Base-by-base conservation (phyloP, 1,140 invertebrate species). In the Acromyrmex heyeri region DNA sequence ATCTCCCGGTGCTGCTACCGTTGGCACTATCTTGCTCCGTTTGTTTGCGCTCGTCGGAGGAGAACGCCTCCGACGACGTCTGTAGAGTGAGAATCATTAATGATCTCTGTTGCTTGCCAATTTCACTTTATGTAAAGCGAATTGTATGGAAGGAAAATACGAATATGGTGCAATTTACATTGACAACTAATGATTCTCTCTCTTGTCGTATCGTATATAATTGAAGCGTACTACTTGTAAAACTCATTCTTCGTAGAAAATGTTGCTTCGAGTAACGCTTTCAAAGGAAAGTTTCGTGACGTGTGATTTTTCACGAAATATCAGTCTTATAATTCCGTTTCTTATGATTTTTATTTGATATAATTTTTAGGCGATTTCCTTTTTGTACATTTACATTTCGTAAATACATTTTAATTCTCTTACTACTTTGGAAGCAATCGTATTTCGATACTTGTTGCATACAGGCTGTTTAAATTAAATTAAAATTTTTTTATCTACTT, bases 1-100 rank as follows among this genome's bases (percentile, higher is more conserved):
- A 95, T 95, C 94, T 94, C 94, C 91, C 87, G 91, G 87, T 91
- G 93, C 92, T 90, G 93, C 94, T 95, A 95, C 94, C 91, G 79
- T 93, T 94, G 93, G 92, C 92, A 93, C 93, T 91, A 94, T 94
- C 89, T 88, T 48, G 90, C 86, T 88, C 88, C 81, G 83, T 79
- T 92, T 93, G 89, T 92, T 93, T 92, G 90, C 87, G 44, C 88
- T 92, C 83, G 86, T 85, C 88, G 87, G 81, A 90, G 48, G 53
- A 83, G 69, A 64, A 76, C 50, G 72, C 30, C 65, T 57, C 59
- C 87, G 73, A 77, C 88, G 85, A 59, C 44, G 24, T 79, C 55
- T 48, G 77, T 48, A 65, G 67, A 48, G 87, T 34, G 69, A 75
- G 69, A 83, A 73, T 55, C 79, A 83, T 83, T 83, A 83, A 83